Evolutionary conservation across 2,888 invertebrate species (phyloP).

Genomic region (Tachystola acroxantha): DNA sequence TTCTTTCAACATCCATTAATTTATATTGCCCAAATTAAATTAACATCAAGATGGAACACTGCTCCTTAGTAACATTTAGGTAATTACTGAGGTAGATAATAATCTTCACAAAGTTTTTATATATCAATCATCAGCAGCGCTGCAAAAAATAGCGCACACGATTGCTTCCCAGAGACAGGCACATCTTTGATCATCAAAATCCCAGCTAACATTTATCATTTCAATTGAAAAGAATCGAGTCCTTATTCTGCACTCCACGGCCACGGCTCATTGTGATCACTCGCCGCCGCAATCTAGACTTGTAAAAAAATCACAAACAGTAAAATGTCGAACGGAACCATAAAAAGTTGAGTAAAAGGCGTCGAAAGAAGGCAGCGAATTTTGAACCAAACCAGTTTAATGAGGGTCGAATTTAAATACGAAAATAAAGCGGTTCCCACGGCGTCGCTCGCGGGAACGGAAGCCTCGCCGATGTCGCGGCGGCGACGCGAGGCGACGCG

Average conservation of each 20-base stretch:
- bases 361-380: slow-evolving; percentile 78
- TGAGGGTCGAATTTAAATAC: slow-evolving; percentile 78
- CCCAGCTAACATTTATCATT: slow-evolving; percentile 21
- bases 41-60: slow-evolving; percentile 53
- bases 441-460: slow-evolving; percentile 75
- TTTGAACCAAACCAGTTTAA: slow-evolving; percentile 77
- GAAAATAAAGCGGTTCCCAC: slow-evolving; percentile 77
- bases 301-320: slow-evolving; percentile 59
- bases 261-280: slow-evolving; percentile 46
- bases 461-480: slow-evolving; percentile 62
- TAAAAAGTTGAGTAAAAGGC: slow-evolving; percentile 78
- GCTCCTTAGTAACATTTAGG: slow-evolving; percentile 40
- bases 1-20: slow-evolving; percentile 53
- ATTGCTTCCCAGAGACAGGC: slow-evolving; percentile 3
- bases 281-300: slow-evolving; percentile 55
- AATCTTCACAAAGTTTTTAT: slow-evolving; percentile 2
- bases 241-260: slow-evolving; percentile 45
- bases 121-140: slow-evolving; percentile 1
- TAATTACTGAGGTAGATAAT: slow-evolving; percentile 6
- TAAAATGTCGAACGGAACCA: slow-evolving; percentile 76
- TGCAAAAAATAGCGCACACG: slow-evolving; percentile 1
- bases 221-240: slow-evolving; percentile 46
- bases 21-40: slow-evolving; percentile 64
- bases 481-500: slow-evolving; percentile 25
- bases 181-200: slow-evolving; percentile 5